phyloP scores from a whole-genome alignment of 2,113 vertebrate species.

The Glaucomys volans region DNA sequence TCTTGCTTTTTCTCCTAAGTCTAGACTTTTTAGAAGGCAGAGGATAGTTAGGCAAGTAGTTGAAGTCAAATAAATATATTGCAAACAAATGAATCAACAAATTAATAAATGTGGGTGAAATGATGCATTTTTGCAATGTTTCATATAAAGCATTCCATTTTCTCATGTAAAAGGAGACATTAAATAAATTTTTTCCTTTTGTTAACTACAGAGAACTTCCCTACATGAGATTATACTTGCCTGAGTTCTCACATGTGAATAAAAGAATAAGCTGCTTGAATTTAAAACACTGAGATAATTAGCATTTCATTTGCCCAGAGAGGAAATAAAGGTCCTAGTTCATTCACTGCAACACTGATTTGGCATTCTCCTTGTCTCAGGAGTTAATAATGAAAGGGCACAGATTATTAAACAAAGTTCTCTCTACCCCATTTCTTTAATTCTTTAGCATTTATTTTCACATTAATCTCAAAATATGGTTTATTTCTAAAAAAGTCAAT shows the following conservation, averaged over 20 bases:
- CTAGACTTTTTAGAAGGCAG: not conserved
- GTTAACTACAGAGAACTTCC: slow-evolving; percentile 34
- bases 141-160: not conserved
- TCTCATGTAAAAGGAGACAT: not conserved
- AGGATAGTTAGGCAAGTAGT: not conserved
- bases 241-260: slow-evolving; percentile 60
- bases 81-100: not conserved
- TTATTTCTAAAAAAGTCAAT: slow-evolving; percentile 51
- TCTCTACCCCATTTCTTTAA: slow-evolving; percentile 49
- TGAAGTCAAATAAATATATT: not conserved
- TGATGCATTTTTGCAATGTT: not conserved
- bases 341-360: slow-evolving; percentile 75
- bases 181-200: not conserved
- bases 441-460: slow-evolving; percentile 44
- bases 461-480: slow-evolving; percentile 23
- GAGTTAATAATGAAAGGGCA: slow-evolving; percentile 70
- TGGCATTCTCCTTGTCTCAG: slow-evolving; percentile 64
- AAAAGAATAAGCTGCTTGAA: slow-evolving; percentile 72
- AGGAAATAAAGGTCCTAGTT: slow-evolving; percentile 80
- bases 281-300: slow-evolving; percentile 74
- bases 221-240: slow-evolving; percentile 55
- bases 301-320: slow-evolving; percentile 76
- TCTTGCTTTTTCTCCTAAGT: not conserved
- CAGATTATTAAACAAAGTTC: slow-evolving; percentile 76
- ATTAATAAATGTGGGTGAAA: not conserved